Percentiles rank a stretch among this genome's conserved stretches.
Evolutionary conservation across 2,888 invertebrate genomes (phyloP).

Genomic region (Mythimna albipuncta): DNA sequence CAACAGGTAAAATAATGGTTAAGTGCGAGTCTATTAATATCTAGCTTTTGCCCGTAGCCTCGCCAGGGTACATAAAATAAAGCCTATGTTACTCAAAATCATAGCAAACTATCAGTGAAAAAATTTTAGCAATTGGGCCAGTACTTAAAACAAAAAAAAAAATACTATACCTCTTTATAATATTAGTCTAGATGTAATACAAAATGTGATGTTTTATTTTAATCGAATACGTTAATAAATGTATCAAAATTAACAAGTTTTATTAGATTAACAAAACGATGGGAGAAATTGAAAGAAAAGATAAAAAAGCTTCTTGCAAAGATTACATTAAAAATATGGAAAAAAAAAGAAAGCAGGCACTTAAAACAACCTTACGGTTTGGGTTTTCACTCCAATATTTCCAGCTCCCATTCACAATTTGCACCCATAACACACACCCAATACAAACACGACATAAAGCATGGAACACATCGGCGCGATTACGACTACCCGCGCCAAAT

Average conservation of each 20-base stretch:
- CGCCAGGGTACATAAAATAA: no score
- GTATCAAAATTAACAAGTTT: background rate
- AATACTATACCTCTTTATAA: no score
- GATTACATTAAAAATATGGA: background rate
- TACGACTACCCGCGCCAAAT: constrained; percentile 72
- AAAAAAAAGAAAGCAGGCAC: background rate
- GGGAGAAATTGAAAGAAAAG: background rate
- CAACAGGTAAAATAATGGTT: no score
- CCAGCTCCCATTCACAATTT: constrained; percentile 17
- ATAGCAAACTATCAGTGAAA: no score
- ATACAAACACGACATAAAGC: constrained; percentile 63
- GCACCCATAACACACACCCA: constrained; percentile 44
- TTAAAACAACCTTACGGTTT: background rate
- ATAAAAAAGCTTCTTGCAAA: background rate
- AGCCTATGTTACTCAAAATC: no score
- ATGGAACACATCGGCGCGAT: constrained; percentile 67
- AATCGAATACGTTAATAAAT: background rate
- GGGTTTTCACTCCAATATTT: constrained; percentile 4
- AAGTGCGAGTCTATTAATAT: no score
- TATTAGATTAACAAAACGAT: background rate
- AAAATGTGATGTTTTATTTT: no score
- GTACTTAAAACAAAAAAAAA: no score
- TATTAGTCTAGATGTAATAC: no score
- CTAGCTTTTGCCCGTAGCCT: no score
- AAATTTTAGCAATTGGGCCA: no score